A percentile compares a stretch with the other conserved stretches of the same genome.
Conservation (phyloP, 2,113 vertebrate species). For the Spea bombifrons region DNA sequence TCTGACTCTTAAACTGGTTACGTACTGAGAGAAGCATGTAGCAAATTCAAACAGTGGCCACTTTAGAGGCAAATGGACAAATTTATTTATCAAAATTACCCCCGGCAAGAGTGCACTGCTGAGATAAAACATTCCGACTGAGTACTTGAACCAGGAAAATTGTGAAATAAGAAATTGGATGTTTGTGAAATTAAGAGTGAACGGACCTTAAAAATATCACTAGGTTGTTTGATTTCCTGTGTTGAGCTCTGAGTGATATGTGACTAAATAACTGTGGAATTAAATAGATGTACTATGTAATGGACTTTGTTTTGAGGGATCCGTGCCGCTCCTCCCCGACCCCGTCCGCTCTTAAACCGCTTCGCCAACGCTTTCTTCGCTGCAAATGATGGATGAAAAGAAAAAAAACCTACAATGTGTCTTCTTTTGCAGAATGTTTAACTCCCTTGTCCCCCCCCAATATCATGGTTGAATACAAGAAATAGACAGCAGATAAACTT, state of each 20-base stretch:
- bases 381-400: conserved; percentile 42
- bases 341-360: conserved; percentile 38
- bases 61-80: too few species aligned
- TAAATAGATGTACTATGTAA: conserved; percentile 39
- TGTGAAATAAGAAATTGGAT: too few species aligned
- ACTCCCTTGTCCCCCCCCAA: conserved; percentile 31
- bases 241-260: conserved; percentile 33
- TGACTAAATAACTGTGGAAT: conserved; percentile 34
- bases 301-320: conserved; percentile 41
- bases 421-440: conserved; percentile 47
- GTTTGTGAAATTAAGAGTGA: conserved; percentile 31
- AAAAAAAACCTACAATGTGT: conserved; percentile 36
- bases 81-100: too few species aligned
- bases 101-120: too few species aligned
- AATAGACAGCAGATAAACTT: conserved; percentile 47
- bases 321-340: conserved; percentile 42
- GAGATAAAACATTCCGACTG: too few species aligned
- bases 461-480: conserved; percentile 40
- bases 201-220: conserved; percentile 16
- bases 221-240: conserved; percentile 15
- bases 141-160: too few species aligned
- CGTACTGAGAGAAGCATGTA: too few species aligned
- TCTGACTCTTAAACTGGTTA: too few species aligned
- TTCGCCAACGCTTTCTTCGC: conserved; percentile 36
- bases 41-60: too few species aligned